Conservation (phyloP, 2,797 vertebrate genomes). For the Ctenosaura bakeri region DNA sequence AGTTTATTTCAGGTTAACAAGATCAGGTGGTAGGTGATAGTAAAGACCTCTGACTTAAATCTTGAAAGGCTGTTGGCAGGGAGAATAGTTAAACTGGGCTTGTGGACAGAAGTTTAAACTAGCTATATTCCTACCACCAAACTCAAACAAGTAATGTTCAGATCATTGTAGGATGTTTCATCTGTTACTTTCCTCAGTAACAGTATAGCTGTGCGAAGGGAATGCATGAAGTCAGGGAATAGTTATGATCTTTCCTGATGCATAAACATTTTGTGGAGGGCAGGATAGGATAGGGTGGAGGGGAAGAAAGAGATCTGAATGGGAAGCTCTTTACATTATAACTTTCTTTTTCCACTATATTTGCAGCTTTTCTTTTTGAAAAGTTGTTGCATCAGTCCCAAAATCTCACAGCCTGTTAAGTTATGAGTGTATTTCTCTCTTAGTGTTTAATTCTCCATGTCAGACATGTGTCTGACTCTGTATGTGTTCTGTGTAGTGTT, state of each 20-base stretch:
- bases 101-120: neutral
- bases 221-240: neutral
- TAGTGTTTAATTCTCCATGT: too few relatives aligned
- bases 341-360: neutral
- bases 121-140: neutral
- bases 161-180: neutral
- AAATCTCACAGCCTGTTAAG: neutral
- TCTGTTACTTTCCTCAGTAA: neutral
- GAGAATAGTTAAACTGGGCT: neutral
- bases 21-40: too few relatives aligned
- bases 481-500: neutral
- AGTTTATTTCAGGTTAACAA: neutral
- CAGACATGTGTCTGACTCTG: neutral
- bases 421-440: neutral
- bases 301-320: neutral
- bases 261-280: neutral
- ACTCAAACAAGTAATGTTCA: neutral
- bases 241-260: neutral
- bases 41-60: neutral
- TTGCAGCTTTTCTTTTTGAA: neutral
- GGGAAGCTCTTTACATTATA: neutral
- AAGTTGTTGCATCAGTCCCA: neutral
- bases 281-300: neutral
- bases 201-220: neutral
- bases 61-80: neutral